Evolutionary conservation across 2,797 vertebrate genomes (phyloP), one percentile per base, ranked within the genome.

Genomic region (Hipposideros larvatus): DNA sequence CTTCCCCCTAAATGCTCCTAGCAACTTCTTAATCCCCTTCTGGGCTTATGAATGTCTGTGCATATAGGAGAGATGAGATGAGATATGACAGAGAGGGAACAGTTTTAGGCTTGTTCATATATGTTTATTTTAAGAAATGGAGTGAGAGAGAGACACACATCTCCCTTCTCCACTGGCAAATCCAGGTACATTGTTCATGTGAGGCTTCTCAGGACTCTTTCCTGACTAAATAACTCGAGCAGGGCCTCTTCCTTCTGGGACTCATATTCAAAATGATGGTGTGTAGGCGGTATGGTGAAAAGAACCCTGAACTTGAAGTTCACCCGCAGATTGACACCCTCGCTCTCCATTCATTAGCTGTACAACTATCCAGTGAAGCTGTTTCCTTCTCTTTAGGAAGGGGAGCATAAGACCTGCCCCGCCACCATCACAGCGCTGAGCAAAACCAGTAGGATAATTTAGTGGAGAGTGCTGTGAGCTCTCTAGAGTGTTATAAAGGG

Each of bases 1-100:
- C 88, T 95, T 92, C 88, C 74, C 70, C 28, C 88, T 89, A 46
- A 88, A 94, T 66, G n/a, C 88, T 95, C 82, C 82, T 91, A 91
- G 88, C 87, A 89, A 43, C 88, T 85, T 88, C 82, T 77, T 94
- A 92, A 78, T 96, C 88, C 68, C 41, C 19, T n/a, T 75, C 88
- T 84, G 28, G 51, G 43, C n/a, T 92, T 26, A 46, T 48, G 85
- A 77, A 19, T n/a, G 57, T 82, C 87, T 84, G 37, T 37, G 61
- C 66, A 9, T 28, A 28, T 18, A 46, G 53, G 53, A 82, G 48
- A 73, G 68, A 26, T 34, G 46, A 71, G 68, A 87, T 55, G 82
- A 95, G 53, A 57, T 48, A 55, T 88, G 92, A 73, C 88, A 87
- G 85, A 31, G 41, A 87, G 24, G 71, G 59, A 77, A 34, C 79